Evolutionary conservation across 2,888 invertebrate genomes (phyloP).

Genomic region (Cryptocheilus praepositus): DNA sequence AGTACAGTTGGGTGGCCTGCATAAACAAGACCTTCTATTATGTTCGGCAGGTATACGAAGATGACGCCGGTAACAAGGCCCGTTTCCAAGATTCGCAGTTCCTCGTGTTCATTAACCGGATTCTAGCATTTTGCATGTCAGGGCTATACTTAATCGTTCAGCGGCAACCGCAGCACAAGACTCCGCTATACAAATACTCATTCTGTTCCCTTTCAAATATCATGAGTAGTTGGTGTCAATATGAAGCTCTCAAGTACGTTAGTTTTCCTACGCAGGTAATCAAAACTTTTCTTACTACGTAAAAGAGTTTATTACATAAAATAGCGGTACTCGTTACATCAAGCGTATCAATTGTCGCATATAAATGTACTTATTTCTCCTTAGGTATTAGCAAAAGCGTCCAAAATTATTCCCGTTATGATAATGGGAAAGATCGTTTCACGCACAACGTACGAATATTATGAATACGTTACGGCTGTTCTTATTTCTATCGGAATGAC

Average conservation of each 20-base stretch:
- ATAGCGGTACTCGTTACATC: too few relatives aligned
- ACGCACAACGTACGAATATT: constrained; percentile 88
- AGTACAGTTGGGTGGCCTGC: too few relatives aligned
- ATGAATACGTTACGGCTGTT: constrained; percentile 94
- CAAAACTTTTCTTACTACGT: constrained; percentile 17
- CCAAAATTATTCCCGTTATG: constrained; percentile 98
- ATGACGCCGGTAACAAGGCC: constrained; percentile 79
- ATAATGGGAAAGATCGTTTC: constrained; percentile 96
- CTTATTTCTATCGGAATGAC: constrained; percentile 95
- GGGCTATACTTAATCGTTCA: constrained; percentile 79
- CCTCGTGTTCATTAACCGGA: constrained; percentile 95
- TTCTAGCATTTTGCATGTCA: constrained; percentile 88
- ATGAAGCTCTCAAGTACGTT: constrained; percentile 98
- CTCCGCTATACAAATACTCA: constrained; percentile 95
- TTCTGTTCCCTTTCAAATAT: constrained; percentile 98
- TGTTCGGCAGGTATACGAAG: constrained; percentile 79
- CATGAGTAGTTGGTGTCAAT: constrained; percentile 99
- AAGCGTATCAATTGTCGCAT: neutral
- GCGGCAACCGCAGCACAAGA: constrained; percentile 83
- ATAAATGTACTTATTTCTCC: constrained; percentile 21
- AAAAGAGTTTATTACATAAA: constrained; percentile 5
- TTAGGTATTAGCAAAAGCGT: constrained; percentile 95
- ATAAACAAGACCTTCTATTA: neutral
- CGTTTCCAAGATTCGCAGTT: constrained; percentile 96
- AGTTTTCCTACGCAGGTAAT: constrained; percentile 96